These are phyloP conservation scores for Cephalopachus bancanus DNA, from an alignment of 2,797 vertebrate genomes.

Conservation along the genomic window DNA sequence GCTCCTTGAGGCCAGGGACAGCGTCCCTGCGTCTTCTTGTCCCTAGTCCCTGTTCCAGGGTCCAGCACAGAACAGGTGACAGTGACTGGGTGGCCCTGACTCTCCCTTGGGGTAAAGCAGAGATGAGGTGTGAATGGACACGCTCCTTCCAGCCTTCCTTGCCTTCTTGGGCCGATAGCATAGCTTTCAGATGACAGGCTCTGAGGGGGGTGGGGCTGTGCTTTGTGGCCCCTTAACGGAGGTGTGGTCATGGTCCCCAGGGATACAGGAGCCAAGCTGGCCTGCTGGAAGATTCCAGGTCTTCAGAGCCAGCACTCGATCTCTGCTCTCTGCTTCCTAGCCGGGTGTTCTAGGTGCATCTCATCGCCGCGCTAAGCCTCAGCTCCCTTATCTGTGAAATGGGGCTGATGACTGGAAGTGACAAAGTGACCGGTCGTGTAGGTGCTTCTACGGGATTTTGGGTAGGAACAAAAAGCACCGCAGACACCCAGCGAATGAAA, in stretches of 20 bases:
- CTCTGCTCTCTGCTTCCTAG: background rate
- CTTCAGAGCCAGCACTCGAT: background rate
- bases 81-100: fast-evolving
- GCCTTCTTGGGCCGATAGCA: background rate
- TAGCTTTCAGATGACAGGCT: background rate
- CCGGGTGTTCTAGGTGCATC: background rate
- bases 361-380: background rate
- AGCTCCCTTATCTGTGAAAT: background rate
- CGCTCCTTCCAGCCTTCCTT: background rate
- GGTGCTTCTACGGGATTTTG: background rate
- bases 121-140: fast-evolving
- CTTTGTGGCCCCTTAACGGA: fast-evolving
- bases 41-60: background rate
- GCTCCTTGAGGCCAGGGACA: background rate
- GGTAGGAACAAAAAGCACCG: background rate
- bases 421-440: fast-evolving
- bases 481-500: background rate
- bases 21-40: background rate
- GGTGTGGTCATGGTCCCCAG: background rate
- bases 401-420: background rate
- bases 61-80: background rate
- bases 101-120: background rate
- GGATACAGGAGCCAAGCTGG: background rate
- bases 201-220: background rate
- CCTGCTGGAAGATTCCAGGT: background rate